Conservation (phyloP, 2,888 invertebrate species). For the Eremobia ochroleuca region DNA sequence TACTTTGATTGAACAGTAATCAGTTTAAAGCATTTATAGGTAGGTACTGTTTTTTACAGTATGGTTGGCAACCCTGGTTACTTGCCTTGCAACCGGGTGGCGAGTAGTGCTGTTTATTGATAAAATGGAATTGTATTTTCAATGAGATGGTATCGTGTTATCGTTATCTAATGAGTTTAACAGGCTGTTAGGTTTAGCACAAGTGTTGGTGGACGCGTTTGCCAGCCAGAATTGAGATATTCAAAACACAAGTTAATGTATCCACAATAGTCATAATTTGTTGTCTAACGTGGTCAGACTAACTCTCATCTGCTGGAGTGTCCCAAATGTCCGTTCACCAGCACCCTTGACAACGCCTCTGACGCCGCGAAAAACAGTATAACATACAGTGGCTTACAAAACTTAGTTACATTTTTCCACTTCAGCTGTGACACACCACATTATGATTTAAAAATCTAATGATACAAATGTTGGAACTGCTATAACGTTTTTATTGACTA, state of each 20-base stretch:
- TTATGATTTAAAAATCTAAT: no score
- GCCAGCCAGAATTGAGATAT: neutral
- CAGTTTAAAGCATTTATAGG: neutral
- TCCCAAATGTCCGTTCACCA: neutral
- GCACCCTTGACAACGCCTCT: neutral
- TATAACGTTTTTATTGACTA: no score
- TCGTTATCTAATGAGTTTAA: conserved; percentile 28
- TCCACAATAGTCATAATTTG: neutral
- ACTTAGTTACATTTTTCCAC: no score
- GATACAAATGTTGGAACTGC: no score
- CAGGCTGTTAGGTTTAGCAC: neutral
- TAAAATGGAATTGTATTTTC: conserved; percentile 36
- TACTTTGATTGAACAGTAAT: neutral
- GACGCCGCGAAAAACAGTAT: neutral
- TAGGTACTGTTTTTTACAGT: neutral
- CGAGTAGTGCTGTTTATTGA: conserved; percentile 24
- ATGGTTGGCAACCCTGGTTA: conserved; percentile 21
- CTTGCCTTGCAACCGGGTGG: conserved; percentile 25
- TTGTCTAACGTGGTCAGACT: neutral
- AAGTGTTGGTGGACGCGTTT: neutral
- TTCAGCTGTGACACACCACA: no score
- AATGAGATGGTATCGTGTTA: conserved; percentile 29
- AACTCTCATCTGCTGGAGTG: neutral
- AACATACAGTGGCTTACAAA: neutral
- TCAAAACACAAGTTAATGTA: neutral